A percentile compares a stretch with the other conserved stretches of the same genome.
These are phyloP conservation scores for Vanessa tameamea DNA, from an alignment of 1,140 invertebrate species.

Conservation along the genomic window DNA sequence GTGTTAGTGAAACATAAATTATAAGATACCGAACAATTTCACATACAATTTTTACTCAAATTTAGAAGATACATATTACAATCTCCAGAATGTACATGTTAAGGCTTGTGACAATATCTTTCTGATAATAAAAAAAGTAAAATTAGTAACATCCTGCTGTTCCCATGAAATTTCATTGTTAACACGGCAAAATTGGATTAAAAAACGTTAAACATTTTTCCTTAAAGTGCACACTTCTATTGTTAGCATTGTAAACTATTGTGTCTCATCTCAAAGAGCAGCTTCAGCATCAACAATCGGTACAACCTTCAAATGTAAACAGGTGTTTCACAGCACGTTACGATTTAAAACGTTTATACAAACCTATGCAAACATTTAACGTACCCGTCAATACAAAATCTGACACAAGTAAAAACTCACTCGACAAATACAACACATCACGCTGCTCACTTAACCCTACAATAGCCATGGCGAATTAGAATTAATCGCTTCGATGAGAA, in stretches of 20 bases:
- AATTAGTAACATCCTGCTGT: background rate
- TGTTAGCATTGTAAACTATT: conserved; percentile 13
- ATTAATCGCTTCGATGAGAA: conserved; percentile 73
- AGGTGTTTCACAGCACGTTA: conserved; percentile 40
- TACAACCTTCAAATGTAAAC: conserved; percentile 43
- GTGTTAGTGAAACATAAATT: too few relatives aligned
- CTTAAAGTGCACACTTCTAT: background rate
- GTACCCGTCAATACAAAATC: conserved; percentile 29
- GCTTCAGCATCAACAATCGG: conserved; percentile 3
- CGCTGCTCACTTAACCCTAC: conserved; percentile 76
- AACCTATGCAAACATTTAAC: conserved; percentile 45
- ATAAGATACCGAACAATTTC: too few relatives aligned
- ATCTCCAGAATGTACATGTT: background rate
- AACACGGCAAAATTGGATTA: conserved; percentile 9
- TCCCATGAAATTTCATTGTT: conserved; percentile 10
- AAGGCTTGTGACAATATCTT: background rate
- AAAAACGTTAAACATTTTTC: background rate
- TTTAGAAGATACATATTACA: too few relatives aligned
- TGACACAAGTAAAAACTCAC: conserved; percentile 34
- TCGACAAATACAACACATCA: conserved; percentile 48
- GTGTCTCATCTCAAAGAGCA: conserved; percentile 3
- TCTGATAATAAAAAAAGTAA: background rate
- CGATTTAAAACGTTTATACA: conserved; percentile 12
- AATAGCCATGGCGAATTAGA: conserved; percentile 75
- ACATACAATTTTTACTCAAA: too few relatives aligned